Percentiles rank a stretch among this genome's conserved stretches.
phyloP scores from a whole-genome alignment of 2,888 invertebrate genomes.

The Cecidostiba fungosa region DNA sequence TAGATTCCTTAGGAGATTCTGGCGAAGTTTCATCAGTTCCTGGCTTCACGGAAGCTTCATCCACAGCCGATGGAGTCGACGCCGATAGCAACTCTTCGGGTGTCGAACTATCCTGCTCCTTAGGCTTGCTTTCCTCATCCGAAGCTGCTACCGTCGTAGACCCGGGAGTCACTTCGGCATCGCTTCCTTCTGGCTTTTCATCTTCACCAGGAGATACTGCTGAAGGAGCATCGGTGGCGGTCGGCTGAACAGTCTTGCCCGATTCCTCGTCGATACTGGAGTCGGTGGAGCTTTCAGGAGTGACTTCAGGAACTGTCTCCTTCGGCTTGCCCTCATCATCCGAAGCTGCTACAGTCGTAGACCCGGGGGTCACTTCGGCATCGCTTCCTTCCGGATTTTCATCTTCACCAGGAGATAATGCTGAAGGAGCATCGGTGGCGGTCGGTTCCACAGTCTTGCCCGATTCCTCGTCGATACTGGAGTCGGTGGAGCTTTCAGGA shows the following conservation, averaged over 20 bases:
- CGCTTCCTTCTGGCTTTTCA: constrained; percentile 19
- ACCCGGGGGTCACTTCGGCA: neutral
- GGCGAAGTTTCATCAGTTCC: neutral
- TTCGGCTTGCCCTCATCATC: constrained; percentile 48
- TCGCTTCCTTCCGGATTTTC: constrained; percentile 12
- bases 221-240: constrained; percentile 38
- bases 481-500: neutral
- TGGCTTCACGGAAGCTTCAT: constrained; percentile 4
- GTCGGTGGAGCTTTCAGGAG: neutral
- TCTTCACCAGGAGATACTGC: constrained; percentile 56
- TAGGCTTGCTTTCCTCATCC: neutral
- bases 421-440: neutral
- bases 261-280: constrained; percentile 9
- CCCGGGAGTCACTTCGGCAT: neutral
- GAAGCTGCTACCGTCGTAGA: neutral
- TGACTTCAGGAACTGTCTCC: neutral
- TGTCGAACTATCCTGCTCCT: neutral
- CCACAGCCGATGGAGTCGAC: neutral
- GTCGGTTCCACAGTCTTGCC: neutral
- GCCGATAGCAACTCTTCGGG: constrained; percentile 19
- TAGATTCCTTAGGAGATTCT: constrained; percentile 10
- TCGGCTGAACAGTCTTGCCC: constrained; percentile 37
- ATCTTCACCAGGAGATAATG: neutral
- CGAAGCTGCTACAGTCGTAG: constrained; percentile 26
- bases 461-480: neutral